Base-by-base conservation (phyloP, 2,797 vertebrate genomes). In the Argentina silus region DNA sequence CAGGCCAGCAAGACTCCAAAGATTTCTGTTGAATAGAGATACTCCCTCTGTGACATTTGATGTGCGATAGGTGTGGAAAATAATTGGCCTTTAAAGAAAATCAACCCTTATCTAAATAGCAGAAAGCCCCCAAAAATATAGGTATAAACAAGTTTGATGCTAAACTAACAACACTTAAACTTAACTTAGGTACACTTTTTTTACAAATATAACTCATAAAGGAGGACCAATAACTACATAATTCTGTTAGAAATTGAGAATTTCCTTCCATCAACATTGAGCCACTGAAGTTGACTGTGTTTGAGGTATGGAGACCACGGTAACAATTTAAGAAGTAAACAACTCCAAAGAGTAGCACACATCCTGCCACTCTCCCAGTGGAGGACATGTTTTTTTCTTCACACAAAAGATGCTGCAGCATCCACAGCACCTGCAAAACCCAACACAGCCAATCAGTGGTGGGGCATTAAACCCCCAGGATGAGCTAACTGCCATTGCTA, bases 401-500 rank as follows among this genome's bases (percentile, higher is more conserved):
- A 63, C 79, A 83, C 85, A 70, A 71, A 72, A 65, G 79, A 77
- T 55, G 71, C 63, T 78, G 80, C 62, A 19, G 59, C 9, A 21
- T 23, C 62, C 21, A 53, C 53, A 62, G 78, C 80, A 88, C 87
- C 86, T 85, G 83, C 73, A 81, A 77, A 83, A 60, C 60, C 14
- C 60, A 70, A 66, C 21, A 64, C 21, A 64, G 59, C 84, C 86
- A 89, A 90, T 90, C 51, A 68, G 69, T 15, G 70, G 48, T 36
- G 55, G 72, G 67, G 76, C 48, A 45, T 63, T 63, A 44, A 62
- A 64, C 59, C 72, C 76, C 4, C 12, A 67, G 78, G 84, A 89
- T 83, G 86, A 91, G 83, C 76, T 75, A 81, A 83, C 61, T 74
- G 69, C 78, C 63, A 78, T 90, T 92, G 79, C 89, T 89, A 69